Evolutionary conservation across 2,797 vertebrate genomes (phyloP), one percentile per base, ranked within the genome.

Genomic region (Bucorvus abyssinicus): DNA sequence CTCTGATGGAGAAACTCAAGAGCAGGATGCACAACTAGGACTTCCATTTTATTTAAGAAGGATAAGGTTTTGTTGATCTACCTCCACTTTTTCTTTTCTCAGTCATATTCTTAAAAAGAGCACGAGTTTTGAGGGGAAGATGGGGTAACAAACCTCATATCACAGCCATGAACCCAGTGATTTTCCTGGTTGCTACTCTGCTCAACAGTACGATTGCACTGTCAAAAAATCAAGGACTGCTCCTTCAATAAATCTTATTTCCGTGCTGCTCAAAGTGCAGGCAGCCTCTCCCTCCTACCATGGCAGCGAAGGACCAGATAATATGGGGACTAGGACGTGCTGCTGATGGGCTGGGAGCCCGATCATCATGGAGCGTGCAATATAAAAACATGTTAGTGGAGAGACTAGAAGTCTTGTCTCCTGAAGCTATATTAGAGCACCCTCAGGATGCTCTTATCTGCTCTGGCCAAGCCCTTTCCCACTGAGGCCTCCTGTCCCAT

Each of bases 321-420:
- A 50, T 22, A 30, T 4, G 78, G 26, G 12, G 20, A 61, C 13
- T 44, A 2, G 9, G 32, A 80, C 27, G 21, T 34, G 23, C 20
- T 76, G 27, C 38, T 87, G n/a, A 34, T 82, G 49, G 49, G 9
- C 9, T 52, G 56, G 16, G 12, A 23, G 19, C 11, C 24, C 30
- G 36, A 2, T 49, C n/a, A 36, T 40, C n/a, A 5, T 16, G n/a
- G 12, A 55, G 23, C 3, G 5, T 15, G 15, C 9, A 16, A 49
- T 20, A 47, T 4, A 79, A 61, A 74, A 65, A 8, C 14, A 11
- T 4, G 1, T n/a, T 47, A 65, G n/a, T 0, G 0, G 4, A 49
- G 23, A 60, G 20, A 85, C 23, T 4, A 38, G 18, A 67, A 71
- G 36, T 69, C 38, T 55, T 50, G 13, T 30, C 34, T 84, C 13